Conservation (phyloP, 2,797 vertebrate species). For the Gymnoscopelus braueri region DNA sequence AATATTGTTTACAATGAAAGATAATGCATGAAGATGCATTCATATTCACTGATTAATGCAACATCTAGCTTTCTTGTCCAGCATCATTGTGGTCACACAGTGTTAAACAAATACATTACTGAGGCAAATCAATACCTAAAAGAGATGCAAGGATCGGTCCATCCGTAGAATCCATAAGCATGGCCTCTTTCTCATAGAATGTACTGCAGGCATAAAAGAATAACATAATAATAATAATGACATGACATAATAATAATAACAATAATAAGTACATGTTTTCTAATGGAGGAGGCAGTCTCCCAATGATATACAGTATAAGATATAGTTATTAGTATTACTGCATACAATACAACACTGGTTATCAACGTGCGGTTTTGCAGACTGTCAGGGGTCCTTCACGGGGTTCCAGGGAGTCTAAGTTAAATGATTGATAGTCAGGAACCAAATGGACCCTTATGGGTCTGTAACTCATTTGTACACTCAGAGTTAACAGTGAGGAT, state of each 20-base stretch:
- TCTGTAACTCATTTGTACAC: too few species aligned
- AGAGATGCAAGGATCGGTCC: conserved; percentile 97
- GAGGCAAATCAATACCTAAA: conserved; percentile 81
- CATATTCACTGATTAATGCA: too few species aligned
- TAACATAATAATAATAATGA: conserved; percentile 3
- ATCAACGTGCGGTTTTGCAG: neutral
- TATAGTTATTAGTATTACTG: neutral
- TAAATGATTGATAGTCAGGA: too few species aligned
- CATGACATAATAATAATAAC: neutral
- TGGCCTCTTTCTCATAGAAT: conserved; percentile 96
- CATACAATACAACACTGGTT: neutral
- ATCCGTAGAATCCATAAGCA: conserved; percentile 94
- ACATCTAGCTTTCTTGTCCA: neutral
- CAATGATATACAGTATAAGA: neutral
- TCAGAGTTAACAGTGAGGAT: too few species aligned
- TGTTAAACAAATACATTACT: neutral
- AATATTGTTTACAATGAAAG: too few species aligned
- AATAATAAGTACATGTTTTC: conserved; percentile 8
- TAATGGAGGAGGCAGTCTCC: too few species aligned
- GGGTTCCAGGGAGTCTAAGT: too few species aligned
- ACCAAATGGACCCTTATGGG: too few species aligned
- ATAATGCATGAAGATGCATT: too few species aligned
- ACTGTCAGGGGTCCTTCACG: too few species aligned
- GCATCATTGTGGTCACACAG: neutral
- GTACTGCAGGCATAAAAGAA: conserved; percentile 79